Evolutionary conservation across 2,113 vertebrate genomes (phyloP), one percentile per base, ranked within the genome.

Genomic region (Oriolus oriolus): DNA sequence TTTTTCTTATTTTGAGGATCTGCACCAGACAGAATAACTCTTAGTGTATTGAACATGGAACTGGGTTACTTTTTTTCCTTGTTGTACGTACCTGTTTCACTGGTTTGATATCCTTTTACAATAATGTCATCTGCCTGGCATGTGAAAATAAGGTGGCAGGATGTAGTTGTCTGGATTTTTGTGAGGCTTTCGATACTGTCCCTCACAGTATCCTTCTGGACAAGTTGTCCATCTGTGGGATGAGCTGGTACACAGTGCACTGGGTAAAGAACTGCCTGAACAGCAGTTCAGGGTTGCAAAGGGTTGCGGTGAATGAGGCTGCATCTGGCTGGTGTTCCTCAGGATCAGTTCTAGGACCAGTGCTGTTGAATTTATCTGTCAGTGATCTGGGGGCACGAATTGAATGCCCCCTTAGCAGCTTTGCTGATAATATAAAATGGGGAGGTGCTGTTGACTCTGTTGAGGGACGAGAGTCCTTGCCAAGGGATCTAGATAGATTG

Each of bases 161-260:
- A 35, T 76, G 21, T 28, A 71, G 23, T 73, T 92, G 33, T 42
- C 10, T 84, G 49, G 17, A 54, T 83, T 80, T 91, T 76, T 73
- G 19, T 59, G 42, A 59, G 39, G 35, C 9, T 65, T 69, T 65
- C 56, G 33, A 19, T 65, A 23, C 45, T 41, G 11, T 53, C 27
- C 15, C 28, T 79, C 10, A 21, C 15, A 42, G 18, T 8, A 47
- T 85, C 60, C 41, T 35, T 69, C 65, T 60, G 68, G 42, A 27
- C 24, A 54, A 59, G 68, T 23, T 50, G 19, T 76, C 68, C 54
- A 39, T 1, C 18, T 28, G 42, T 49, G 18, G 61, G 33, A 31
- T 54, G 65, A 89, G 39, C 9, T 6, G 42, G n/a, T 47, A 3
- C 13, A 37, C 0, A 0, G 20, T 50, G 23, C 1, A 1, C 35